Base-by-base conservation (phyloP, 2,888 invertebrate species). In the Nemotelus nigrinus region DNA sequence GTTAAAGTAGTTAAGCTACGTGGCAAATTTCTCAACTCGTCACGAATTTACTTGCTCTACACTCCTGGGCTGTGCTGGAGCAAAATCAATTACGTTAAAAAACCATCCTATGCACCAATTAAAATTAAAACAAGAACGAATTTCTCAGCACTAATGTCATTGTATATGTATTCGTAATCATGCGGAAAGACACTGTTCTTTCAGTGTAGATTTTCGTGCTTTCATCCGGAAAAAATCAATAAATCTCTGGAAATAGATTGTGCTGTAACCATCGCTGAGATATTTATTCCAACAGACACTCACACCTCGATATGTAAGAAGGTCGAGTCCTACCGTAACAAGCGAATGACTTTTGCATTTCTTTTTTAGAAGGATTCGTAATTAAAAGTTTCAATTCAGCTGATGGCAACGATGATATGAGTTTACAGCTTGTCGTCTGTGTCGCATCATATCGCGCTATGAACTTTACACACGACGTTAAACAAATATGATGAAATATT, bases 301-400 rank as follows among this genome's bases (percentile, higher is more conserved):
- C 47, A n/a, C n/a, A 47, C 43, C 39, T 63, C 3, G 3, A 63
- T n/a, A 6, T 63, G 41, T 45, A n/a, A 47, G 47, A 65, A 47
- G 65, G 65, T 44, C 45, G 65, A 65, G 63, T 57, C 57, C 3
- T n/a, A 25, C 44, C 43, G 67, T 67, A 67, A 67, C 47, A 67
- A 67, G 67, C n/a, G 50, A 67, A 67, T 67, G 48, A 50, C 50
- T 48, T 48, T 65, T 65, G 45, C 65, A 45, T 48, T 67, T 67
- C 67, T 67, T 67, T 65, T 65, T 65, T 50, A 48, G n/a, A 67
- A 7, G 50, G 25, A 25, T 25, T 50, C 50, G 67, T 67, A 67
- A 67, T 67, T 67, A 67, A 67, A 67, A 67, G 25, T 67, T 57
- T 57, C 57, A 57, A 57, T 57, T 57, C 25, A 57, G 57, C 25